Conservation (phyloP, 2,797 vertebrate genomes). For the Amphiprion clarkii region DNA sequence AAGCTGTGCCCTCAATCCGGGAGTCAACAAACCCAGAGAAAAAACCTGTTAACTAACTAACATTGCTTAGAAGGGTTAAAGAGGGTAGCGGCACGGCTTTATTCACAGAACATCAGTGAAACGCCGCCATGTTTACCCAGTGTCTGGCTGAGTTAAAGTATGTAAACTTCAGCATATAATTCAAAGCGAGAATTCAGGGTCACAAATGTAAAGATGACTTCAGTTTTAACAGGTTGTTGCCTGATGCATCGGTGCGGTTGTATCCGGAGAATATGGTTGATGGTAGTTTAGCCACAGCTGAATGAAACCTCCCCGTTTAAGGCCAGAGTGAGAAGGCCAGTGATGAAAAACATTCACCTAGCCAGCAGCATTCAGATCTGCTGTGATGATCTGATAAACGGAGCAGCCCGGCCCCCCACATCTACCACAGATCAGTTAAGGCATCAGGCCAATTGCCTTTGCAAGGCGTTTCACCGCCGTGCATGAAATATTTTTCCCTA, state of each 20-base stretch:
- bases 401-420: conserved; percentile 13
- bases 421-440: conserved; percentile 54
- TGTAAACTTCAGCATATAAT: conserved; percentile 51
- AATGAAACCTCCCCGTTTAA: conserved; percentile 35
- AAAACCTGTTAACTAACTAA: conserved; percentile 61
- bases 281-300: conserved; percentile 20
- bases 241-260: background rate
- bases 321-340: conserved; percentile 35
- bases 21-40: conserved; percentile 80
- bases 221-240: conserved; percentile 5
- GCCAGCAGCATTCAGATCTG: conserved; percentile 52
- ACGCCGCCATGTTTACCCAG: conserved; percentile 64
- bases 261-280: conserved; percentile 7
- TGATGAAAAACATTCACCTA: conserved; percentile 41
- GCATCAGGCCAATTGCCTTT: conserved; percentile 36
- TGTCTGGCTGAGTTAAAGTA: conserved; percentile 70
- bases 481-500: conserved; percentile 40
- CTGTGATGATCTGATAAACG: conserved; percentile 62
- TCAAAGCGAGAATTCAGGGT: conserved; percentile 45
- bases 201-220: conserved; percentile 46
- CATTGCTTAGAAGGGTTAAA: conserved; percentile 70
- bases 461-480: conserved; percentile 50
- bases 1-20: conserved; percentile 57
- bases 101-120: conserved; percentile 77
- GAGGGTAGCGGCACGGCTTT: conserved; percentile 50